Percentiles rank a stretch among this genome's conserved stretches.
Evolutionary conservation across 2,113 vertebrate species (phyloP).

Genomic region (Hymenochirus boettgeri): DNA sequence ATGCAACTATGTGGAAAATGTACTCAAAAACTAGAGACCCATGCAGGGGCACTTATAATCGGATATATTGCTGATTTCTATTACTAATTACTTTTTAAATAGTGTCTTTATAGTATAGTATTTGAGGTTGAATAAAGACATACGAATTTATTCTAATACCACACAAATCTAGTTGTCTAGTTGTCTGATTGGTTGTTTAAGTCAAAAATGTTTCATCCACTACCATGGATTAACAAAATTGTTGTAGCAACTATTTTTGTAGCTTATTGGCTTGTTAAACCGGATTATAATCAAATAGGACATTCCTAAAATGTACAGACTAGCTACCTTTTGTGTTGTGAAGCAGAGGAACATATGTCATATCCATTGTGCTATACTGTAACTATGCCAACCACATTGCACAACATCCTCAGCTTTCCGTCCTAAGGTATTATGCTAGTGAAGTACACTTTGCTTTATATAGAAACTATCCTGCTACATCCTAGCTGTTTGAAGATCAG

Average conservation of each 20-base stretch:
- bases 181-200: too few relatives aligned
- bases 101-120: too few relatives aligned
- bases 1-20: too few relatives aligned
- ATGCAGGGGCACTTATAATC: too few relatives aligned
- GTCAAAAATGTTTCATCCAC: too few relatives aligned
- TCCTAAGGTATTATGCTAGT: neutral
- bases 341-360: neutral
- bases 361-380: neutral
- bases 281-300: constrained; percentile 31
- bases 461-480: neutral
- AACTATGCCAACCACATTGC: neutral
- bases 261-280: constrained; percentile 38
- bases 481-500: constrained; percentile 15
- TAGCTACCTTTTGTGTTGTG: constrained; percentile 20
- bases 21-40: too few relatives aligned
- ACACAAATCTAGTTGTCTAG: too few relatives aligned
- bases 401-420: neutral
- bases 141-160: too few relatives aligned
- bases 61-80: too few relatives aligned
- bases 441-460: constrained; percentile 2
- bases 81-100: too few relatives aligned
- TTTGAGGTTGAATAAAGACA: too few relatives aligned
- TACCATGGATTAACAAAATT: constrained; percentile 37
- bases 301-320: constrained; percentile 22
- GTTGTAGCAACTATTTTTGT: constrained; percentile 28